A percentile compares a stretch with the other conserved stretches of the same genome.
These are phyloP conservation scores for Prietella phreatophila DNA, from an alignment of 2,113 vertebrate species.

Conservation along the genomic window DNA sequence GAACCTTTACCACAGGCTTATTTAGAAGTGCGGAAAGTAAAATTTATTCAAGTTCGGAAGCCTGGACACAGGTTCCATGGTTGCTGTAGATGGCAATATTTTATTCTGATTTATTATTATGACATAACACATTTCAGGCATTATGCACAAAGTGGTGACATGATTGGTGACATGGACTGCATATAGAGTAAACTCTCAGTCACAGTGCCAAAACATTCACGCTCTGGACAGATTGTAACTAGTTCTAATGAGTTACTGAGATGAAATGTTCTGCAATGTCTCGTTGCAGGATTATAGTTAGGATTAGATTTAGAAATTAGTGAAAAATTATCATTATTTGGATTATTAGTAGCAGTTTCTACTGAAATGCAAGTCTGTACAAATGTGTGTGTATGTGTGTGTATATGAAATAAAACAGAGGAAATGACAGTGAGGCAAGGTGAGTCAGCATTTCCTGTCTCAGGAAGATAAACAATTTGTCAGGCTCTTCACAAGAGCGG, in stretches of 20 bases:
- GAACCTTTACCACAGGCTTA: not conserved
- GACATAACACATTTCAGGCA: not conserved
- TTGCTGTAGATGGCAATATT: no score
- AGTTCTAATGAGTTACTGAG: not conserved
- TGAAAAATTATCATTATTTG: not conserved
- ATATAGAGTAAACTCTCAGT: not conserved
- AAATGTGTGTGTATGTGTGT: not conserved
- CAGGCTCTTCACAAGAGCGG: constrained; percentile 50
- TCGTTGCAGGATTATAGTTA: not conserved
- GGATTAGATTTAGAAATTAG: not conserved
- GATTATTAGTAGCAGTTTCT: not conserved
- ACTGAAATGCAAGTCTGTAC: not conserved
- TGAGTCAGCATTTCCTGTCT: constrained; percentile 63
- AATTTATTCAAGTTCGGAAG: not conserved
- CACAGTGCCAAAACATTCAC: not conserved
- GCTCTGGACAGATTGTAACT: not conserved
- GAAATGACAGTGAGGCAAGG: constrained; percentile 41
- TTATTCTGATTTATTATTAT: not conserved
- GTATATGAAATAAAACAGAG: constrained; percentile 20
- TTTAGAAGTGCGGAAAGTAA: not conserved
- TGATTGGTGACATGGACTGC: not conserved
- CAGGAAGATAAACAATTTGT: constrained; percentile 60
- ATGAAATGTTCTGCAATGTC: not conserved
- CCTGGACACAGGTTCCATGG: not conserved
- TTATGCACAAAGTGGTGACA: constrained; percentile 7